phyloP scores from a whole-genome alignment of 2,888 invertebrate species.

The Piscicola geometra region DNA sequence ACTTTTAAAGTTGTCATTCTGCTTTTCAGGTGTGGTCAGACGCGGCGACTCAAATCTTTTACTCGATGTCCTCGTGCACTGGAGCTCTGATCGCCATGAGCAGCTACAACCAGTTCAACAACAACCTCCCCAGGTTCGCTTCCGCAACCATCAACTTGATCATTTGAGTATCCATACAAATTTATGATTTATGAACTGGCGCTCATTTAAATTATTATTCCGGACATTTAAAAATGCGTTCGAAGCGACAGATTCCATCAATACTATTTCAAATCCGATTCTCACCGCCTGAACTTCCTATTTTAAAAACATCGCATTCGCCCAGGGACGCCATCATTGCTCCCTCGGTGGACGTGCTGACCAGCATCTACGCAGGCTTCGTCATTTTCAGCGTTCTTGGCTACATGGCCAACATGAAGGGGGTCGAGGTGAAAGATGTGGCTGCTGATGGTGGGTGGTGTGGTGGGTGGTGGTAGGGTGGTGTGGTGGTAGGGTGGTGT shows the following conservation, averaged over 20 bases:
- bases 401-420: slow-evolving; percentile 55
- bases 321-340: slow-evolving; percentile 48
- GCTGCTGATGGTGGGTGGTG: slow-evolving; percentile 43
- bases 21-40: slow-evolving; percentile 46
- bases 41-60: slow-evolving; percentile 46
- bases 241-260: too few species aligned
- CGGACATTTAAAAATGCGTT: too few species aligned
- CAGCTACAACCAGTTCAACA: slow-evolving; percentile 47
- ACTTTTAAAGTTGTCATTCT: too few species aligned
- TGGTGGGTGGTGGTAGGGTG: too few species aligned
- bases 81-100: slow-evolving; percentile 48
- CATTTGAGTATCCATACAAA: too few species aligned
- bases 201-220: too few species aligned
- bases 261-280: too few species aligned
- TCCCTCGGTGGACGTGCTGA: slow-evolving; percentile 47
- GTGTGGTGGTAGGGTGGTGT: too few species aligned
- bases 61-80: slow-evolving; percentile 45
- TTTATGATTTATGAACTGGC: too few species aligned
- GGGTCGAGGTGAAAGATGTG: slow-evolving; percentile 45
- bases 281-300: too few species aligned
- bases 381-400: slow-evolving; percentile 58
- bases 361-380: slow-evolving; percentile 49
- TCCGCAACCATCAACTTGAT: too few species aligned
- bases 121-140: slow-evolving; percentile 40
- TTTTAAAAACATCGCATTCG: too few species aligned